Base-by-base conservation (phyloP, 2,113 vertebrate species). In the Chloropsis hardwickii region DNA sequence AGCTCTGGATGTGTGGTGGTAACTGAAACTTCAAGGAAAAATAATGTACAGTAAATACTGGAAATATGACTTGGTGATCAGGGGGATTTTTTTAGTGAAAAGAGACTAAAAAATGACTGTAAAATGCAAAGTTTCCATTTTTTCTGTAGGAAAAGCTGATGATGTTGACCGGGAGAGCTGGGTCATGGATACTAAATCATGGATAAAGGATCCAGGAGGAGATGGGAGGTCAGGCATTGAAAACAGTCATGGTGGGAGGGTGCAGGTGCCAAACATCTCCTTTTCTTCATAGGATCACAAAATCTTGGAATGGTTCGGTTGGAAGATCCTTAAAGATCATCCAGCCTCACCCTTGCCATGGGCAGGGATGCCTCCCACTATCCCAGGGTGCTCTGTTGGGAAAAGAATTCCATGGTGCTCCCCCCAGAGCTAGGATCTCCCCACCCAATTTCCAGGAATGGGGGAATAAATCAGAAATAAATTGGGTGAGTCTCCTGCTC, bases 101-200 rank as follows among this genome's bases (percentile, higher is more conserved):
- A 24, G 53, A 54, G 20, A 8, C 10, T 37, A 29, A 82, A n/a
- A 33, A 48, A 11, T 33, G 25, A 17, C 45, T 58, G 8, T 22
- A 61, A 77, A 88, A 58, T 13, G 7, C 2, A 3, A 25, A 24
- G 11, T 44, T 51, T 12, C 27, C 4, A 0, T 3, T 65, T 50
- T 58, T 53, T 25, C 28, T 58, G 6, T 5, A 28, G 42, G 50
- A 40, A 77, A 50, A 83, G 5, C 5, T 62, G 14, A 14, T 28
- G 33, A 2, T 74, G 13, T 33, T 50, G 33, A 4, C 16, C 35
- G 6, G 20, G 35, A 19, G 4, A 3, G 2, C 5, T 27, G 33
- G 64, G 21, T 22, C 11, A 4, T 10, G 37, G 35, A 14, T 6
- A 2, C 0, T 1, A 27, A 17, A 28, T 20, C 33, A 7, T 1